phyloP scores from a whole-genome alignment of 1,140 invertebrate genomes.

The Anthonomus grandis region DNA sequence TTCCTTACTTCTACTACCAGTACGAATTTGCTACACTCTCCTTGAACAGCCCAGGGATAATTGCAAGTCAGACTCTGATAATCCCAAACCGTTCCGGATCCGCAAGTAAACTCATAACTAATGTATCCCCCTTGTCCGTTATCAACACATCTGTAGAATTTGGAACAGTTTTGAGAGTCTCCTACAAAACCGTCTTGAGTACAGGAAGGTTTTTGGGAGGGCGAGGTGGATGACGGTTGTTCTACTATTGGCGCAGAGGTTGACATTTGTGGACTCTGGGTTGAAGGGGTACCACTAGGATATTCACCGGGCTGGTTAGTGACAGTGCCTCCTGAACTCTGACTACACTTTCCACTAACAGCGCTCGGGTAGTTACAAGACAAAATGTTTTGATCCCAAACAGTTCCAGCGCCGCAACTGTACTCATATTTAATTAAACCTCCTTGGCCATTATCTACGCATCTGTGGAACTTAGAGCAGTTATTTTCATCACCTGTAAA shows the following conservation, averaged over 20 bases:
- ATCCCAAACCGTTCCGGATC: constrained; percentile 55
- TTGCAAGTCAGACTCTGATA: constrained; percentile 51
- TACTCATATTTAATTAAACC: constrained; percentile 64
- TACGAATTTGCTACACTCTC: constrained; percentile 31
- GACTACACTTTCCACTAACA: constrained; percentile 11
- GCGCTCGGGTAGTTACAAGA: constrained; percentile 56
- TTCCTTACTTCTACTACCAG: no score
- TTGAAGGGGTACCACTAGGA: neutral
- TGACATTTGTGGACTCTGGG: neutral
- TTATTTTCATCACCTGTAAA: constrained; percentile 65
- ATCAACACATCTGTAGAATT: constrained; percentile 66
- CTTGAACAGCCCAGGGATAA: constrained; percentile 48
- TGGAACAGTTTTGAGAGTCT: constrained; percentile 58
- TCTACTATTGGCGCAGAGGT: no score
- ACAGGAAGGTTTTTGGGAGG: constrained; percentile 18
- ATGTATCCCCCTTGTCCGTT: constrained; percentile 53
- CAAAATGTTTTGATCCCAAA: constrained; percentile 65
- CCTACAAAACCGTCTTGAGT: constrained; percentile 44
- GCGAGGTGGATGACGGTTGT: no score
- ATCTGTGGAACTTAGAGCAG: constrained; percentile 76
- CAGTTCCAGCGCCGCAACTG: constrained; percentile 65
- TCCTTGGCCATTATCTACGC: constrained; percentile 54
- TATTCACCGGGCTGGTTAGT: neutral
- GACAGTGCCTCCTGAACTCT: neutral
- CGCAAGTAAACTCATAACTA: constrained; percentile 61